These are phyloP conservation scores for Pogonomyrmex barbatus DNA, from an alignment of 1,140 invertebrate species.

Conservation along the genomic window DNA sequence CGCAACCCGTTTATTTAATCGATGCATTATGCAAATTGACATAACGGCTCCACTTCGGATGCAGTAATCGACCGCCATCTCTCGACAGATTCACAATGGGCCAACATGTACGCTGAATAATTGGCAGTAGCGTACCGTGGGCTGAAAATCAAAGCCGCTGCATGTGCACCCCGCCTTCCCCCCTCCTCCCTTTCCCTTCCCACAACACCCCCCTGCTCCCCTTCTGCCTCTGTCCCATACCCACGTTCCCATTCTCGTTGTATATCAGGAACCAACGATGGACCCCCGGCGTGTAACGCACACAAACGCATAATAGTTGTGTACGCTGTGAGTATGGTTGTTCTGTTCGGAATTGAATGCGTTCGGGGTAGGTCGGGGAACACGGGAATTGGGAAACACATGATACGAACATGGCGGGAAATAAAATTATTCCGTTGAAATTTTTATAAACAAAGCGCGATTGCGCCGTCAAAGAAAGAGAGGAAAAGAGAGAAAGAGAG, in stretches of 20 bases:
- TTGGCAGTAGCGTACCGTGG: slow-evolving; percentile 69
- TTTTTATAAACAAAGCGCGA: neutral
- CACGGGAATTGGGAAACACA: neutral
- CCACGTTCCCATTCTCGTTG: slow-evolving; percentile 15
- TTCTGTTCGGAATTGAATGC: slow-evolving; percentile 34
- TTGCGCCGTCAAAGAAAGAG: neutral
- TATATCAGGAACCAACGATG: slow-evolving; percentile 57
- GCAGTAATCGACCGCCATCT: slow-evolving; percentile 78
- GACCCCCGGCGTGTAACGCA: slow-evolving; percentile 30
- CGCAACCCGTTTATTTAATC: slow-evolving; percentile 78
- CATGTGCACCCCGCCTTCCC: neutral
- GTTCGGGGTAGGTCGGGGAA: neutral
- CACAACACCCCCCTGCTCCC: neutral
- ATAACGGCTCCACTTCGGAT: slow-evolving; percentile 76
- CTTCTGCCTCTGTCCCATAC: neutral
- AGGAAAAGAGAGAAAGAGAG: neutral
- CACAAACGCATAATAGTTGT: slow-evolving; percentile 30
- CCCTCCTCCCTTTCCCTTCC: neutral
- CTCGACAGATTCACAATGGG: slow-evolving; percentile 74
- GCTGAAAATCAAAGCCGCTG: slow-evolving; percentile 70
- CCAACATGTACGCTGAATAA: slow-evolving; percentile 74
- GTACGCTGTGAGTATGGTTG: slow-evolving; percentile 4
- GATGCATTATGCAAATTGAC: slow-evolving; percentile 81
- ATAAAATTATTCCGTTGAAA: slow-evolving; percentile 2
- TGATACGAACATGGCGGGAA: neutral